Conservation (phyloP, 2,113 vertebrate species). For the Setophaga petechia region DNA sequence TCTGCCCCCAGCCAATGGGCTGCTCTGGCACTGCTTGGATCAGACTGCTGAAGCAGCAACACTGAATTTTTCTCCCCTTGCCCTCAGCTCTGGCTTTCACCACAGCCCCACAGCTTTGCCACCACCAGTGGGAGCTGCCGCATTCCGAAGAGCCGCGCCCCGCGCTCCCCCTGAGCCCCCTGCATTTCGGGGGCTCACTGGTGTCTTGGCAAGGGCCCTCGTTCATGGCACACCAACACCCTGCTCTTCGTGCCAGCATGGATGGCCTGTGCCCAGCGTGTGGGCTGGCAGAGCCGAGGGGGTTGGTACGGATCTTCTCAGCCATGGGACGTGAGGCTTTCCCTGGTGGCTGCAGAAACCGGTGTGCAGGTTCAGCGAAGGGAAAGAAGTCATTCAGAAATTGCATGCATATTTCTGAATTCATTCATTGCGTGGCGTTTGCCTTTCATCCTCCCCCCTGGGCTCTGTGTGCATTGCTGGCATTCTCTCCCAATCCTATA, state of each 20-base stretch:
- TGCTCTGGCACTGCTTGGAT: not conserved
- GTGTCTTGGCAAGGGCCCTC: not conserved
- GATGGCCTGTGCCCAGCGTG: fast-evolving
- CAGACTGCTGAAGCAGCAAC: not conserved
- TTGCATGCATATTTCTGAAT: constrained; percentile 4
- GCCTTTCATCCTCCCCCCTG: not conserved
- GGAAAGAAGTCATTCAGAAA: constrained; percentile 25
- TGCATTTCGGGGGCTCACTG: fast-evolving
- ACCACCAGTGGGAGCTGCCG: not conserved
- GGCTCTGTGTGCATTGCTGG: not conserved
- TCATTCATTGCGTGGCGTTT: not conserved
- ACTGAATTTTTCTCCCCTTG: not conserved
- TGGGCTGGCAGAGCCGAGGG: not conserved
- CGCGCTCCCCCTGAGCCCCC: fast-evolving
- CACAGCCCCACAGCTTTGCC: not conserved
- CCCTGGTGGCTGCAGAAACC: not conserved
- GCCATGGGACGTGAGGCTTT: not conserved
- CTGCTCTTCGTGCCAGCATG: not conserved
- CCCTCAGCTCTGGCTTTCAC: not conserved
- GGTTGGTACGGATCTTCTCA: fast-evolving
- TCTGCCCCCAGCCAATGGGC: not conserved
- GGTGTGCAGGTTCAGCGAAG: not conserved
- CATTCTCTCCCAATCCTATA: constrained; percentile 35
- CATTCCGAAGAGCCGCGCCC: not conserved
- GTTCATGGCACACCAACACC: fast-evolving